Percentiles rank a stretch among this genome's conserved stretches.
Evolutionary conservation across 1,140 invertebrate species (phyloP).

Genomic region (Protaetia brevitarsis): DNA sequence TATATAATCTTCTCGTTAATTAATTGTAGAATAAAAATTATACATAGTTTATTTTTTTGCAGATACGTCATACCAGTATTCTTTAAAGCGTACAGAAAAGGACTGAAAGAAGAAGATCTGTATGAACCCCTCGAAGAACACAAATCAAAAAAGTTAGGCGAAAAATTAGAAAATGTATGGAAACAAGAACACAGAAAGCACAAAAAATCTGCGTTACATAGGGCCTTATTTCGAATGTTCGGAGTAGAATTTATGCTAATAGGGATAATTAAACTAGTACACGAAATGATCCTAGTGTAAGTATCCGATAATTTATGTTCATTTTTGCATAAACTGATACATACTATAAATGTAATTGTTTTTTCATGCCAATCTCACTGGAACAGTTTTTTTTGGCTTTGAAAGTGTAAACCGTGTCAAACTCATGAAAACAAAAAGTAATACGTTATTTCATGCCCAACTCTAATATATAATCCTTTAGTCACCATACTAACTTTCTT

Average conservation of each 20-base stretch:
- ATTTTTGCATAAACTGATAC: background rate
- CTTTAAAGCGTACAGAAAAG: slow-evolving; percentile 52
- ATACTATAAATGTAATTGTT: background rate
- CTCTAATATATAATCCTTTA: no score
- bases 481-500: no score
- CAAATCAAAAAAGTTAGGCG: slow-evolving; percentile 16
- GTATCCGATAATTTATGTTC: slow-evolving; percentile 24
- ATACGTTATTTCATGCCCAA: no score
- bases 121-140: slow-evolving; percentile 26
- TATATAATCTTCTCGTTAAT: background rate
- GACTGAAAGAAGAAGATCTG: slow-evolving; percentile 33
- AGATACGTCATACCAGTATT: slow-evolving; percentile 55
- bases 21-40: background rate
- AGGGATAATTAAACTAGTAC: slow-evolving; percentile 45
- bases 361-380: no score
- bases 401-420: no score
- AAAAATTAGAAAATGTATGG: slow-evolving; percentile 24
- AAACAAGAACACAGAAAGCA: slow-evolving; percentile 41
- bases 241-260: slow-evolving; percentile 44
- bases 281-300: slow-evolving; percentile 48
- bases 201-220: slow-evolving; percentile 42
- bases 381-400: no score
- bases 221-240: slow-evolving; percentile 48
- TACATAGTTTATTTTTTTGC: slow-evolving; percentile 32
- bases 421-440: no score